Conservation (phyloP, 1,140 invertebrate species). For the Tribolium castaneum region DNA sequence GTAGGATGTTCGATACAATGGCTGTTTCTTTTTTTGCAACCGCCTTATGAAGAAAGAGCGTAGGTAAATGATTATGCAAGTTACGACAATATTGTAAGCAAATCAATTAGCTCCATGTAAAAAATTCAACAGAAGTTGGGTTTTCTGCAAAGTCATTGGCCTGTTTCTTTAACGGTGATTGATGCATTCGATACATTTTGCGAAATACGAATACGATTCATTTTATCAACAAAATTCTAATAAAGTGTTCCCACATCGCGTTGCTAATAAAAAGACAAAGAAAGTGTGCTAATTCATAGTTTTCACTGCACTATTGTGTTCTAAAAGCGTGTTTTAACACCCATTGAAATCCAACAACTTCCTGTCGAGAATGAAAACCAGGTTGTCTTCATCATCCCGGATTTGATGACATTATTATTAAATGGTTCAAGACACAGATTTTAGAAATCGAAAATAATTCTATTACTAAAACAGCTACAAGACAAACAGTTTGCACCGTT, state of each 20-base stretch:
- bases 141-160: background rate
- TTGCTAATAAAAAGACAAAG: background rate
- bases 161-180: background rate
- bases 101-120: background rate
- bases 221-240: background rate
- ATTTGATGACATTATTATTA: background rate
- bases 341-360: background rate
- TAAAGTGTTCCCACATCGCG: background rate
- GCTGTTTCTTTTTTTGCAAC: background rate
- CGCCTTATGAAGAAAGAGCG: background rate
- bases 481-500: background rate
- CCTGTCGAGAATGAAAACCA: background rate
- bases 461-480: background rate
- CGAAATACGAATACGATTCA: too few species aligned
- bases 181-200: background rate
- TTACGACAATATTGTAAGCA: background rate
- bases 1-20: background rate
- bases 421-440: background rate
- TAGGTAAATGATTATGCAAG: background rate
- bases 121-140: background rate
- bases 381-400: background rate
- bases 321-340: constrained; percentile 20
- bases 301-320: constrained; percentile 1
- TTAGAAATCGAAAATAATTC: background rate
- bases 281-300: constrained; percentile 13